A percentile compares a stretch with the other conserved stretches of the same genome.
These are phyloP conservation scores for Cheilosia scutellata DNA, from an alignment of 2,888 invertebrate species.

Conservation along the genomic window DNA sequence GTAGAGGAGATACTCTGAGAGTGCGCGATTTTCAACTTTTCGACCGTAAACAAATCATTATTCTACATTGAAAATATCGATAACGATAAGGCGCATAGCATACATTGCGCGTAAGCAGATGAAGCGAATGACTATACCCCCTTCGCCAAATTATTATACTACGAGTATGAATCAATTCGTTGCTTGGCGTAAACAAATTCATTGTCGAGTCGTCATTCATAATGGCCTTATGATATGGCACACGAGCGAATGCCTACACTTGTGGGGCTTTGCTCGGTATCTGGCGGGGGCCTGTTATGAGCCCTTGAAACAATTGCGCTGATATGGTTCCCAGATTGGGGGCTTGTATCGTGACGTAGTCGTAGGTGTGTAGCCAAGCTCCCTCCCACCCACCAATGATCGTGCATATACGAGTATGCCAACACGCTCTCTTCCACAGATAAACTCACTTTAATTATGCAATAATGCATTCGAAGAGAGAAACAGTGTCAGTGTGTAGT, in stretches of 20 bases:
- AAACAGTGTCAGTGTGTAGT: neutral
- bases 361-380: slow-evolving; percentile 6
- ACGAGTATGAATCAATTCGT: slow-evolving; percentile 21
- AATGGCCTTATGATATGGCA: slow-evolving; percentile 25
- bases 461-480: slow-evolving; percentile 10
- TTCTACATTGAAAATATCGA: neutral
- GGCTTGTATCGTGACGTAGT: slow-evolving; percentile 32
- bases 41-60: slow-evolving; percentile 9
- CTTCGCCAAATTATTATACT: neutral
- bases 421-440: neutral
- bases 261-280: neutral
- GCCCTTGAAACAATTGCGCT: slow-evolving; percentile 10
- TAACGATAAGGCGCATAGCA: neutral
- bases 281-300: neutral
- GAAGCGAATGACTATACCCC: neutral
- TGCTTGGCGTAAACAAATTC: slow-evolving; percentile 28
- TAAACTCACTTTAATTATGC: neutral
- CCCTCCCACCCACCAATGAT: too few species aligned
- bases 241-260: slow-evolving; percentile 1
- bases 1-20: neutral
- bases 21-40: neutral
- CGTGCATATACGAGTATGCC: neutral
- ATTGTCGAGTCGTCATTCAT: slow-evolving; percentile 8
- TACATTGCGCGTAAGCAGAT: neutral
- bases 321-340: neutral